A percentile compares a stretch with the other conserved stretches of the same genome.
These are phyloP conservation scores for Meriones unguiculatus DNA, from an alignment of 2,113 vertebrate genomes.

Conservation along the genomic window DNA sequence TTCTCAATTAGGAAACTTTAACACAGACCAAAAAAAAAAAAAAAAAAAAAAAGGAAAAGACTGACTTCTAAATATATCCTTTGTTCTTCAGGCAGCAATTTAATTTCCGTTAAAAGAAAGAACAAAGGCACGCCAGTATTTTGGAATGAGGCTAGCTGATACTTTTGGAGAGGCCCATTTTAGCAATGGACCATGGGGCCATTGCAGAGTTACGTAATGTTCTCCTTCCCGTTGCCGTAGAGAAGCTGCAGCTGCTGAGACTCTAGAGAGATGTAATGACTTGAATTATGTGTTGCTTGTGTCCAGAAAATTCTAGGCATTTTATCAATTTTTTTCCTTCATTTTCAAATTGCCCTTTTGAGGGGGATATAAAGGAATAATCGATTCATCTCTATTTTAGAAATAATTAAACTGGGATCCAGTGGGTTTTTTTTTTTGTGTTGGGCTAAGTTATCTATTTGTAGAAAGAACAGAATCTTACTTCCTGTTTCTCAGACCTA, in stretches of 20 bases:
- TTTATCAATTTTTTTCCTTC: constrained; percentile 4
- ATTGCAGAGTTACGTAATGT: constrained; percentile 51
- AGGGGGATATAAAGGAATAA: constrained; percentile 21
- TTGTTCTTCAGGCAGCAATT: constrained; percentile 77
- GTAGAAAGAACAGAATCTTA: constrained; percentile 34
- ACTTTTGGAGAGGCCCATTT: constrained; percentile 65
- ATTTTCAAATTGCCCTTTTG: constrained; percentile 31
- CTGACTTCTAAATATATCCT: constrained; percentile 80
- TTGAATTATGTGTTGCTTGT: constrained; percentile 47
- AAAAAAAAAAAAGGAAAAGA: constrained; percentile 64
- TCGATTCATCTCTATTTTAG: constrained; percentile 51
- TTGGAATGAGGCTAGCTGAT: constrained; percentile 73
- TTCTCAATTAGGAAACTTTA: constrained; percentile 84
- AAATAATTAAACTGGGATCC: constrained; percentile 59
- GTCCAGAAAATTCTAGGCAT: constrained; percentile 53
- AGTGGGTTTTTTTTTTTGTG: background rate
- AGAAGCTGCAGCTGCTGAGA: constrained; percentile 62
- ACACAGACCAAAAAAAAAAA: constrained; percentile 66
- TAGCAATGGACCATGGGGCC: constrained; percentile 68
- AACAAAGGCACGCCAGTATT: constrained; percentile 60
- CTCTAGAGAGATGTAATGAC: background rate
- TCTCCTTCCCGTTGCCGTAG: constrained; percentile 6
- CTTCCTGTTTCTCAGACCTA: background rate
- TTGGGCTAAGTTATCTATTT: constrained; percentile 23
- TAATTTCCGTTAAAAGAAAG: constrained; percentile 80